Percentiles rank a stretch among this genome's conserved stretches.
Evolutionary conservation across 2,888 invertebrate genomes (phyloP).

Genomic region (Odontocolon sp.): DNA sequence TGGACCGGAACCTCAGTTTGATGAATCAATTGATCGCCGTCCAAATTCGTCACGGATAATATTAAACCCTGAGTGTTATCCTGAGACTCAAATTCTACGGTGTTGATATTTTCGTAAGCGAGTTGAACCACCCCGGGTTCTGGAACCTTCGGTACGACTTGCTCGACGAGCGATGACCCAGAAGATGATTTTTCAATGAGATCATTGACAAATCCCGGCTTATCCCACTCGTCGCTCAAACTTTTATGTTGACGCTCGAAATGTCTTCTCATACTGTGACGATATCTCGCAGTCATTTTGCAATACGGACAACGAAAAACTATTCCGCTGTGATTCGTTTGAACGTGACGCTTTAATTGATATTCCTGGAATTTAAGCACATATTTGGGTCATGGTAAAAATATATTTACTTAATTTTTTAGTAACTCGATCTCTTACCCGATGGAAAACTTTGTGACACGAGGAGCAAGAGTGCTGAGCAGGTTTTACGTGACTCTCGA

Average conservation of each 20-base stretch:
- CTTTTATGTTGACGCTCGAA: constrained; percentile 64
- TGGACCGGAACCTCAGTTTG: neutral
- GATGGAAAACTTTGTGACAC: constrained; percentile 64
- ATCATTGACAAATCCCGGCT: constrained; percentile 63
- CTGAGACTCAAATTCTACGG: constrained; percentile 11
- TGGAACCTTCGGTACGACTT: neutral
- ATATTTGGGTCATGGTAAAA: neutral
- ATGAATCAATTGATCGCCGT: constrained; percentile 31
- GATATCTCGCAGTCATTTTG: constrained; percentile 63
- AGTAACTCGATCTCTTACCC: constrained; percentile 39
- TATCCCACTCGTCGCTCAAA: constrained; percentile 62
- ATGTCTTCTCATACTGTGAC: constrained; percentile 66
- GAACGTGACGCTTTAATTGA: constrained; percentile 76
- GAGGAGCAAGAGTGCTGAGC: constrained; percentile 61
- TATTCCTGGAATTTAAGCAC: constrained; percentile 76
- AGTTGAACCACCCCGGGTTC: constrained; percentile 7
- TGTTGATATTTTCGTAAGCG: constrained; percentile 21
- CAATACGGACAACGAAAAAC: constrained; percentile 67
- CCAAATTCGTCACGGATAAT: constrained; percentile 3
- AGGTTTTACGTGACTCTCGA: constrained; percentile 60
- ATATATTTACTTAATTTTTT: neutral
- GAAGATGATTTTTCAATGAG: constrained; percentile 58
- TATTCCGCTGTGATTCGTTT: constrained; percentile 79
- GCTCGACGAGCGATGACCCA: neutral
- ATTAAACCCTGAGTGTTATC: constrained; percentile 35